These are phyloP conservation scores for Eupithecia subfuscata DNA, from an alignment of 2,888 invertebrate genomes.

Conservation along the genomic window DNA sequence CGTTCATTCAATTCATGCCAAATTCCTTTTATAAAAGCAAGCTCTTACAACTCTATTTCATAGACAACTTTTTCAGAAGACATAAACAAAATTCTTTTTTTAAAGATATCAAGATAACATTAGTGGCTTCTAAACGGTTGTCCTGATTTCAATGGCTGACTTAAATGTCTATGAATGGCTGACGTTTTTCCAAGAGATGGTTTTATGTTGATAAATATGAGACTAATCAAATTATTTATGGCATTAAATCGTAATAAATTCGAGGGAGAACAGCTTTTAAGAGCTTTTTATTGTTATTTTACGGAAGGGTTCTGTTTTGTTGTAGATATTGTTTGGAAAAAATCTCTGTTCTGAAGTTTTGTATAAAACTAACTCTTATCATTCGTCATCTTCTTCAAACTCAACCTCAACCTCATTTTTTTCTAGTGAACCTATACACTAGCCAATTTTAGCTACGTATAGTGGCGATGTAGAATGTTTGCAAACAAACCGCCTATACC, in stretches of 20 bases:
- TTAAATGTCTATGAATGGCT: slow-evolving; percentile 67
- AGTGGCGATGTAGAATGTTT: too few species aligned
- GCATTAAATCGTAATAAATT: slow-evolving; percentile 79
- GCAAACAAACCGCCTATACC: too few species aligned
- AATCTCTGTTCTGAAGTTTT: background rate
- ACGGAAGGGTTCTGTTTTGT: slow-evolving; percentile 40
- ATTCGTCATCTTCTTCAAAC: background rate
- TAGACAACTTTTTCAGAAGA: slow-evolving; percentile 25
- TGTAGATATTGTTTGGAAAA: background rate
- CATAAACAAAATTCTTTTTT: slow-evolving; percentile 32
- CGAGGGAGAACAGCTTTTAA: slow-evolving; percentile 67
- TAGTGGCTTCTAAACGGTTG: slow-evolving; percentile 83
- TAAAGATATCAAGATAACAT: slow-evolving; percentile 79
- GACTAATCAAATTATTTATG: slow-evolving; percentile 84
- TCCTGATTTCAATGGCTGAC: slow-evolving; percentile 64
- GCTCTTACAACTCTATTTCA: slow-evolving; percentile 33
- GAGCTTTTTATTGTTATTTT: slow-evolving; percentile 33
- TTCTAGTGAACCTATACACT: too few species aligned
- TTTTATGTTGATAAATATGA: slow-evolving; percentile 81
- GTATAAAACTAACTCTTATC: background rate
- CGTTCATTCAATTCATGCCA: slow-evolving; percentile 31
- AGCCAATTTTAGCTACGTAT: too few species aligned
- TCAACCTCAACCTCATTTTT: too few species aligned
- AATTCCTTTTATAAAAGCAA: slow-evolving; percentile 36
- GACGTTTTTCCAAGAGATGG: slow-evolving; percentile 80